A percentile compares a stretch with the other conserved stretches of the same genome.
Conservation (phyloP, 1,140 invertebrate genomes). For the Akabosia matsudoensis region DNA sequence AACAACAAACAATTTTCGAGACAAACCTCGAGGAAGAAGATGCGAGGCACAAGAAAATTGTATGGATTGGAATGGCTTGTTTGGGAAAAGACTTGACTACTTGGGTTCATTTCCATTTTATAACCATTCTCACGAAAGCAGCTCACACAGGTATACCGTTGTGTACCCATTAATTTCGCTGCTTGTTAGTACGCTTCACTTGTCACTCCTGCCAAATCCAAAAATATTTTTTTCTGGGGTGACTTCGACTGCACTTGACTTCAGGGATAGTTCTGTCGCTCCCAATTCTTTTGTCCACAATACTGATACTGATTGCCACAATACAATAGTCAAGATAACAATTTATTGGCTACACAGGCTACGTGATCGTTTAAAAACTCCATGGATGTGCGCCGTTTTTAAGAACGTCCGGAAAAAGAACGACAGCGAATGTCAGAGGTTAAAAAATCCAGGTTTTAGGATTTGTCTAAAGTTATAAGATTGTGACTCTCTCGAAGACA, state of each 20-base stretch:
- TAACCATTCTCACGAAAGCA: no score
- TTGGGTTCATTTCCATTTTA: not conserved
- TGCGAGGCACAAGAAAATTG: no score
- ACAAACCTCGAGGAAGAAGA: no score
- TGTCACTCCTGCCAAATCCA: conserved; percentile 14
- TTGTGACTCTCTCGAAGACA: no score
- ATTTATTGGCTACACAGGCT: not conserved
- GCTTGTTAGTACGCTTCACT: conserved; percentile 18
- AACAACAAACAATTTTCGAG: not conserved
- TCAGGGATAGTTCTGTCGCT: not conserved
- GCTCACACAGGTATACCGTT: not conserved
- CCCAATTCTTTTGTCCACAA: not conserved
- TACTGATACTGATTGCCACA: not conserved
- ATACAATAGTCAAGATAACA: not conserved
- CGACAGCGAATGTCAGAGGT: not conserved
- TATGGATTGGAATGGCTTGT: no score
- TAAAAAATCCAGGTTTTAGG: no score
- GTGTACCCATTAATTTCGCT: conserved; percentile 9
- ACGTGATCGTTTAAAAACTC: not conserved
- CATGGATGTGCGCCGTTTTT: not conserved
- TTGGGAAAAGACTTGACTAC: no score
- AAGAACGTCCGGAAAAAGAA: not conserved
- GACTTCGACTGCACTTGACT: not conserved
- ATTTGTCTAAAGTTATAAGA: no score
- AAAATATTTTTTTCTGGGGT: not conserved